Conservation (phyloP, 2,113 vertebrate genomes). For the Rana temporaria region DNA sequence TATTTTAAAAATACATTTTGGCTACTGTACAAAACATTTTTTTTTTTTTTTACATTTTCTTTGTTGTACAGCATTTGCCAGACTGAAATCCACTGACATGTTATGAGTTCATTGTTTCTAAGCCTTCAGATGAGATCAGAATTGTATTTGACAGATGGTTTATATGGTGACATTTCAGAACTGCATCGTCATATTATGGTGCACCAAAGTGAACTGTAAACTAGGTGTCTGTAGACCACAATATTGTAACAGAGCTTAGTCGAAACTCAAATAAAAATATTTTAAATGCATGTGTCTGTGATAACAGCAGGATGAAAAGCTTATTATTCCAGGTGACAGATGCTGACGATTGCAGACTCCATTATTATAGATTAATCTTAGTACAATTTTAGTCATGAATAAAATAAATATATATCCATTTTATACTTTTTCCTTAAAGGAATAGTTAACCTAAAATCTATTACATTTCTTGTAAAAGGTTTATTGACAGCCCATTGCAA, state of each 20-base stretch:
- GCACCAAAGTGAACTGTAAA: constrained; percentile 23
- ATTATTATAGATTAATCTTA: not conserved
- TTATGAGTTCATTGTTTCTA: constrained; percentile 41
- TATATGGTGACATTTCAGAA: constrained; percentile 36
- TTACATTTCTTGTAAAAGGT: too few species aligned
- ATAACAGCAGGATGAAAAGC: not conserved
- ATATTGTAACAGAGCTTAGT: constrained; percentile 5
- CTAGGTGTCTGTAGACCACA: not conserved
- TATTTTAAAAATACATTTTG: not conserved
- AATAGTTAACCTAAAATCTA: too few species aligned
- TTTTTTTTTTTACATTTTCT: not conserved
- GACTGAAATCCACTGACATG: constrained; percentile 2
- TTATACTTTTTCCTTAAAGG: not conserved
- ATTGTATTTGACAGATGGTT: constrained; percentile 46
- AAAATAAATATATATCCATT: not conserved
- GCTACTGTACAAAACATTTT: constrained; percentile 2
- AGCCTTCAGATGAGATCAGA: constrained; percentile 7
- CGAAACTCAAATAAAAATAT: not conserved
- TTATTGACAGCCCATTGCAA: too few species aligned
- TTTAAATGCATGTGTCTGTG: not conserved
- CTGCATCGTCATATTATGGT: constrained; percentile 36
- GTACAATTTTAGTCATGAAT: not conserved
- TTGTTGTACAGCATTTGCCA: constrained; percentile 21
- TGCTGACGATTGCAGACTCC: too few species aligned
- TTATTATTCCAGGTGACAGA: not conserved